These are phyloP conservation scores for Sarcophaga variegata DNA, from an alignment of 2,888 invertebrate genomes.

Conservation along the genomic window DNA sequence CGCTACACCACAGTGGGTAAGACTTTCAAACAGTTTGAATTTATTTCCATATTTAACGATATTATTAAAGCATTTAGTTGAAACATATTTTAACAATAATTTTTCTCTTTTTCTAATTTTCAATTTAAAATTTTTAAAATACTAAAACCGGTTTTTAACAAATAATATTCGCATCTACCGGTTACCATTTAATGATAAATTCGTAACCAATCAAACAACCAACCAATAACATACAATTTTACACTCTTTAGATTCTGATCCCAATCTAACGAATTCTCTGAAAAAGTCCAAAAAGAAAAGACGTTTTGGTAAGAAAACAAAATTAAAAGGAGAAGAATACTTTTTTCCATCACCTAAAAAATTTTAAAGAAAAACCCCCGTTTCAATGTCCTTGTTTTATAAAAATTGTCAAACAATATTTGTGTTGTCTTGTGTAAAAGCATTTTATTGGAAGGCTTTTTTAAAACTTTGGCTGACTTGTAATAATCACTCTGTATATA, in stretches of 20 bases:
- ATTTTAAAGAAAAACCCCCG: slow-evolving; percentile 14
- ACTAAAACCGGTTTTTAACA: slow-evolving; percentile 44
- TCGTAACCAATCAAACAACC: slow-evolving; percentile 29
- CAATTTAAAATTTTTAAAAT: slow-evolving; percentile 22
- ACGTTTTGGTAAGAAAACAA: slow-evolving; percentile 81
- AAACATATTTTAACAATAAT: slow-evolving; percentile 49
- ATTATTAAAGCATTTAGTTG: slow-evolving; percentile 7
- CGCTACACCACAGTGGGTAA: slow-evolving; percentile 98
- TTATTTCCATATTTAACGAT: background rate
- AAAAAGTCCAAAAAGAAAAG: slow-evolving; percentile 82
- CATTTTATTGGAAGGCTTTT: background rate
- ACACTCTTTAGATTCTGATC: slow-evolving; percentile 78
- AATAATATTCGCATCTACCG: slow-evolving; percentile 15
- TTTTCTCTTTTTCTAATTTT: slow-evolving; percentile 58
- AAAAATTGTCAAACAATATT: slow-evolving; percentile 39
- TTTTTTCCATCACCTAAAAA: background rate
- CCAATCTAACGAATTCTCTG: slow-evolving; percentile 81
- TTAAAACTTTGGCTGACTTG: slow-evolving; percentile 25
- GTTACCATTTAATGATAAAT: background rate
- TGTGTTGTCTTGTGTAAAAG: slow-evolving; percentile 23
- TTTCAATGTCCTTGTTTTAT: slow-evolving; percentile 50
- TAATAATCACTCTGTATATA: too few species aligned
- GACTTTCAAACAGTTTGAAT: slow-evolving; percentile 76
- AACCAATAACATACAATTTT: slow-evolving; percentile 60
- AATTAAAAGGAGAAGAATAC: slow-evolving; percentile 31